Percentiles rank a stretch among this genome's conserved stretches.
Evolutionary conservation across 2,888 invertebrate species (phyloP).

Genomic region (Adela reaumurella): DNA sequence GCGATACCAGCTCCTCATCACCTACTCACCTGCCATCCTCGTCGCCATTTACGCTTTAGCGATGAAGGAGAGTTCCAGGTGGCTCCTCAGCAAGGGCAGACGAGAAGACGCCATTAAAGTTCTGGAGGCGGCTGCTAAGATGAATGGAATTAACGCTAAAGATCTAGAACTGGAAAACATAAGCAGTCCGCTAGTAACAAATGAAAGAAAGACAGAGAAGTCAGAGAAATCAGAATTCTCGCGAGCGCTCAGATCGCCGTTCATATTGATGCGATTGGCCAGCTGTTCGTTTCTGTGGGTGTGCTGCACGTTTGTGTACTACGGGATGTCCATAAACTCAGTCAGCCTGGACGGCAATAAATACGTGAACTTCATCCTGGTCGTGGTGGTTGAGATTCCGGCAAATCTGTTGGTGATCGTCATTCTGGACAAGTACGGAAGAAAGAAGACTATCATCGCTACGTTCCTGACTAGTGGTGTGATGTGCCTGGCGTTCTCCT

Average conservation of each 20-base stretch:
- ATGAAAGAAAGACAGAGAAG: constrained; percentile 28
- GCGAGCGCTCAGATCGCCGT: constrained; percentile 52
- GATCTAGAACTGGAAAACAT: constrained; percentile 41
- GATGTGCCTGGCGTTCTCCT: constrained; percentile 59
- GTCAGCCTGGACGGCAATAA: constrained; percentile 70
- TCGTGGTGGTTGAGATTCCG: constrained; percentile 66
- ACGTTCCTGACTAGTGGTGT: constrained; percentile 61
- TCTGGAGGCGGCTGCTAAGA: constrained; percentile 60
- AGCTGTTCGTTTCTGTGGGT: constrained; percentile 76
- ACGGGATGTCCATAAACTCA: constrained; percentile 75
- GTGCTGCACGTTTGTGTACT: constrained; percentile 75
- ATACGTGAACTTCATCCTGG: constrained; percentile 71
- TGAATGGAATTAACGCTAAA: constrained; percentile 56
- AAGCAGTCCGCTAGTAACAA: constrained; percentile 35
- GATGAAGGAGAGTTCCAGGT: constrained; percentile 73
- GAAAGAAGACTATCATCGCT: constrained; percentile 60
- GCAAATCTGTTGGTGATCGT: constrained; percentile 65
- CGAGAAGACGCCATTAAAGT: constrained; percentile 62
- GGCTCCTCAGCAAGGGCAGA: constrained; percentile 71
- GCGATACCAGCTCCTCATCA: constrained; percentile 63
- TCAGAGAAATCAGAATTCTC: constrained; percentile 34
- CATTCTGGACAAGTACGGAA: constrained; percentile 62
- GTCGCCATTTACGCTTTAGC: constrained; percentile 68
- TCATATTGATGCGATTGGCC: constrained; percentile 55
- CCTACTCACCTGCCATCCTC: constrained; percentile 67